Evolutionary conservation across 2,113 vertebrate species (phyloP).

Genomic region (Nematolebias whitei): DNA sequence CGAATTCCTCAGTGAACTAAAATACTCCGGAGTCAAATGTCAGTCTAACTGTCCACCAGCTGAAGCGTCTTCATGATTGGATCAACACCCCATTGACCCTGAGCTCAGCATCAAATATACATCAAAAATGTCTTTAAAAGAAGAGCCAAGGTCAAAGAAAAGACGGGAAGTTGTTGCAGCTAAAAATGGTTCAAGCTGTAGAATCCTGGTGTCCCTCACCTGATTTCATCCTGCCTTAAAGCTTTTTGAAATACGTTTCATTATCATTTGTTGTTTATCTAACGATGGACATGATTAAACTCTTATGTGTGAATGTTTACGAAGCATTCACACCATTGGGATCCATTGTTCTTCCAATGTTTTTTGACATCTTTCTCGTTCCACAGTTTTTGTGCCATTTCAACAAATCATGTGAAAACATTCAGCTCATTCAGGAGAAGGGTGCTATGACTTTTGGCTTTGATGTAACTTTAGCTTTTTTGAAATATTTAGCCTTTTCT

Average conservation of each 20-base stretch:
- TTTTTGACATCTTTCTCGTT: no score
- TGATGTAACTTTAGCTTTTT: no score
- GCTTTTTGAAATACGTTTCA: not conserved
- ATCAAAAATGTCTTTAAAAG: not conserved
- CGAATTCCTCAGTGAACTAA: not conserved
- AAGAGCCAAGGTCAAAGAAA: not conserved
- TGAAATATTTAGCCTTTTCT: no score
- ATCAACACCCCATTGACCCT: not conserved
- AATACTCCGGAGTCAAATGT: not conserved
- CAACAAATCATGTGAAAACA: no score
- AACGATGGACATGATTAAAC: no score
- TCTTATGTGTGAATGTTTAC: no score
- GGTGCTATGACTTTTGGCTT: no score
- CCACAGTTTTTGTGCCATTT: no score
- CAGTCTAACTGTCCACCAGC: not conserved
- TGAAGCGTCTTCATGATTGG: not conserved
- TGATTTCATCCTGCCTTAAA: not conserved
- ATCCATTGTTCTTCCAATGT: no score
- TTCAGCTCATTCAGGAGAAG: no score
- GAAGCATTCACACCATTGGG: no score
- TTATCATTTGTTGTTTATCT: not conserved
- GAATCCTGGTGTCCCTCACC: not conserved
- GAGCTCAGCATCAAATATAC: slow-evolving; percentile 1
- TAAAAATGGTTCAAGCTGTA: not conserved
- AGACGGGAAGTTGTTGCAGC: not conserved